Evolutionary conservation across 2,797 vertebrate species (phyloP), one percentile per base, ranked within the genome.

Genomic region (Morelia viridis): DNA sequence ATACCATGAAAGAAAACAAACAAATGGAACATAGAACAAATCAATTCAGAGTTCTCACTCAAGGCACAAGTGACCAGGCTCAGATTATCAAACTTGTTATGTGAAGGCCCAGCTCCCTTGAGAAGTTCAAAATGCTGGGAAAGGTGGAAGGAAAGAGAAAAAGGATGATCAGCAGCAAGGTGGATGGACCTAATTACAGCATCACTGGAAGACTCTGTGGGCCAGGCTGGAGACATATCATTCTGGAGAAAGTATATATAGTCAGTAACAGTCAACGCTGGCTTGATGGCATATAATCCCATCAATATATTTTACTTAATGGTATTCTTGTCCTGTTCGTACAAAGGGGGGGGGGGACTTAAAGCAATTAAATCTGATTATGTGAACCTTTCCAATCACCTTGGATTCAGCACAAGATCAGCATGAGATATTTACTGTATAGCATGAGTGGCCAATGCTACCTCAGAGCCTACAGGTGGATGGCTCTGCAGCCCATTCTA

Each of bases 401-500:
- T 15, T 85, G 41, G 13, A 56, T 76, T 89, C 56, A 46, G 2
- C 41, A 56, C 46, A 76, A 71, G 41, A 87, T 41, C 58, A 61
- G 12, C n/a, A 61, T 85, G 61, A 4, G 31, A 2, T 84, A 85
- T 90, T 84, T 90, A 90, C 35, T 41, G 1, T 41, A 41, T 26
- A 26, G 46, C 6, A 22, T 85, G n/a, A 90, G 28, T 80, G 19
- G 35, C 35, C 50, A 60, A 28, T 91, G 28, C 26, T 91, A 50
- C 2, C 56, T 60, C 64, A 57, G 6, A 61, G 15, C 35, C 19
- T 11, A 60, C 17, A 46, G 19, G 65, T 57, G 50, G 60, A 94
- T 76, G 64, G n/a, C 28, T 94, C 87, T 26, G 24, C 65, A 56
- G 11, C 56, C 57, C 90, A 35, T 94, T 93, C 96, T 87, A 1